Base-by-base conservation (phyloP, 2,888 invertebrate genomes). In the Cataglyphis altisquamis region DNA sequence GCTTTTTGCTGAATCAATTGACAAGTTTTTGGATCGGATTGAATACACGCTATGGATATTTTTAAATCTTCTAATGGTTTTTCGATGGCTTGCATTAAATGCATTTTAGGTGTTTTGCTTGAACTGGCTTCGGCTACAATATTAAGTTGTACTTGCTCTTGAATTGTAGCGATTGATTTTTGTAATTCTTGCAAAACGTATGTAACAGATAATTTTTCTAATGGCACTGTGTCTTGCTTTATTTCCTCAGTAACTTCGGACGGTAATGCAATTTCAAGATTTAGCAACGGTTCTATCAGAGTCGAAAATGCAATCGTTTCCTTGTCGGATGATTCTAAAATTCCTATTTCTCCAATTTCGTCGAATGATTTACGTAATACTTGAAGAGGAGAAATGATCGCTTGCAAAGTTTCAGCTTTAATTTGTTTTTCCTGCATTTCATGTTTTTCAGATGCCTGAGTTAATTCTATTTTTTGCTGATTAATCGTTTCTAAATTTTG, bases 151-250 rank as follows among this genome's bases (percentile, higher is more conserved):
- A 88, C 62, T 84, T 93, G 92, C 83, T 95, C 93, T 64, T 94
- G 94, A 8, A 93, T 84, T 52, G 93, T 90, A 1, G 95, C 94
- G 57, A 96, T 94, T 29, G 92, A 95, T 90, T 83, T 92, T 91
- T 95, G 93, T 18, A 96, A 88, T 15, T 95, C 94, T 39, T 94
- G 94, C 62, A 96, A 90, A n/a, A 83, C 29, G 8, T 39, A 62
- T 3, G 48, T 6, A 3, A 87, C 32, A 12, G 73, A 39, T 3
- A 80, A 39, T 3, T 83, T 74, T 0, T 86, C 72, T 41, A 48
- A 15, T 0, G 55, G 36, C 6, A 39, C 94, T 93, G 57, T 21
- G 0, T 12, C 45, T 60, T 96, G 96, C 3, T 95, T 95, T 32
- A 94, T 95, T 8, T 85, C 83, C 32, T 87, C 70, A 0, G 64